phyloP scores from a whole-genome alignment of 2,888 invertebrate genomes.

The Loripinus fragilis region DNA sequence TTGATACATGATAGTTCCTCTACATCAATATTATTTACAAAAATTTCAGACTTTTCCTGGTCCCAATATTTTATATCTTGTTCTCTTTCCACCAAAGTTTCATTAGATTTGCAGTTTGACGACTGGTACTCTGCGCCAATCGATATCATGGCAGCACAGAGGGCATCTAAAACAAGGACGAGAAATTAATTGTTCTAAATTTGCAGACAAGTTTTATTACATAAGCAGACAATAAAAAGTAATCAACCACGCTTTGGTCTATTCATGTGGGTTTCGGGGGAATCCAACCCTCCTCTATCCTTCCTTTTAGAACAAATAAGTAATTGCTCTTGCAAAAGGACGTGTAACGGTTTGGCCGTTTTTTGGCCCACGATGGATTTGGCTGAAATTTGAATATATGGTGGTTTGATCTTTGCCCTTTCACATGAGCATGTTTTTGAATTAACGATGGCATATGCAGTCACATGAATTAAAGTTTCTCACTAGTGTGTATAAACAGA shows the following conservation, averaged over 20 bases:
- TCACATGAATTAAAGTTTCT: too few relatives aligned
- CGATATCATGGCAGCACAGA: not conserved
- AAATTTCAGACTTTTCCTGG: constrained; percentile 10
- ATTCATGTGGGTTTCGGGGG: constrained; percentile 16
- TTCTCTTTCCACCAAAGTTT: not conserved
- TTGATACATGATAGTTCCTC: not conserved
- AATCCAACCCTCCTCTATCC: not conserved
- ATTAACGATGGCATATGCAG: too few relatives aligned
- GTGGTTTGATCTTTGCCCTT: too few relatives aligned
- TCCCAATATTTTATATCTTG: constrained; percentile 3
- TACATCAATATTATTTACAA: constrained; percentile 6
- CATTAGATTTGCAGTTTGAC: not conserved
- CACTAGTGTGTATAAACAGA: too few relatives aligned
- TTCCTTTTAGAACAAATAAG: constrained; percentile 15
- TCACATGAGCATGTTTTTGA: too few relatives aligned
- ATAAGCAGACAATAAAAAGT: not conserved
- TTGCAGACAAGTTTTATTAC: not conserved
- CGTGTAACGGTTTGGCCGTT: too few relatives aligned
- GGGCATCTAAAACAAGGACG: constrained; percentile 11
- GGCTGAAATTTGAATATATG: too few relatives aligned
- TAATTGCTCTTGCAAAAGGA: constrained; percentile 18
- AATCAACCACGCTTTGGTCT: constrained; percentile 1
- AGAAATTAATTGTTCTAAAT: not conserved
- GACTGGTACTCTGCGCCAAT: not conserved
- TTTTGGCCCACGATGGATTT: too few relatives aligned